A percentile compares a stretch with the other conserved stretches of the same genome.
These are phyloP conservation scores for Cercopithecus petaurista DNA, from an alignment of 2,797 vertebrate genomes.

Conservation along the genomic window DNA sequence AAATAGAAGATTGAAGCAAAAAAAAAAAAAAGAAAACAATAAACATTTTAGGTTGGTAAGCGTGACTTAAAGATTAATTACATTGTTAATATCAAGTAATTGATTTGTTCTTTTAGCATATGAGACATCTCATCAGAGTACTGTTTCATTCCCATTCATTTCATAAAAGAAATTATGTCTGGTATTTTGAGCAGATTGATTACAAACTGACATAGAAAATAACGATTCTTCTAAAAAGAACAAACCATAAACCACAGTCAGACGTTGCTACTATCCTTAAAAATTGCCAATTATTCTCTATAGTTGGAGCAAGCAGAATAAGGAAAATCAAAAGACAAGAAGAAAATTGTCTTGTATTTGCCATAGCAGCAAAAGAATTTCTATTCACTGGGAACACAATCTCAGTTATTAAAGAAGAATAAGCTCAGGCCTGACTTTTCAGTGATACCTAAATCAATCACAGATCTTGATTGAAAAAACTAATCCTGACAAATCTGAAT, in stretches of 20 bases:
- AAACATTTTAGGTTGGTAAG: background rate
- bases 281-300: constrained; percentile 5
- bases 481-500: background rate
- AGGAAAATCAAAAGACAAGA: background rate
- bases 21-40: background rate
- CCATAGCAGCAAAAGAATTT: background rate
- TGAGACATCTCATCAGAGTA: background rate
- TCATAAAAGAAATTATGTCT: background rate
- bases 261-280: constrained; percentile 31
- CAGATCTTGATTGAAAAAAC: background rate
- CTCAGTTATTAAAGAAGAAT: background rate
- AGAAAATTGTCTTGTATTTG: background rate
- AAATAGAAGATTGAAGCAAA: constrained; percentile 1
- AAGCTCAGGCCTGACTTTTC: background rate
- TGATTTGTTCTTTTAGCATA: background rate
- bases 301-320: background rate
- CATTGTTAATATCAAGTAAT: background rate
- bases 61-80: constrained; percentile 37
- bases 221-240: constrained; percentile 19
- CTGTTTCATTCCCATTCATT: background rate
- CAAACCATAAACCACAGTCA: background rate
- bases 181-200: background rate
- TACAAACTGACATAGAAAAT: background rate
- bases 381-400: no score
- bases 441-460: background rate